Conservation (phyloP, 2,113 vertebrate species). For the Pangasianodon gigas region DNA sequence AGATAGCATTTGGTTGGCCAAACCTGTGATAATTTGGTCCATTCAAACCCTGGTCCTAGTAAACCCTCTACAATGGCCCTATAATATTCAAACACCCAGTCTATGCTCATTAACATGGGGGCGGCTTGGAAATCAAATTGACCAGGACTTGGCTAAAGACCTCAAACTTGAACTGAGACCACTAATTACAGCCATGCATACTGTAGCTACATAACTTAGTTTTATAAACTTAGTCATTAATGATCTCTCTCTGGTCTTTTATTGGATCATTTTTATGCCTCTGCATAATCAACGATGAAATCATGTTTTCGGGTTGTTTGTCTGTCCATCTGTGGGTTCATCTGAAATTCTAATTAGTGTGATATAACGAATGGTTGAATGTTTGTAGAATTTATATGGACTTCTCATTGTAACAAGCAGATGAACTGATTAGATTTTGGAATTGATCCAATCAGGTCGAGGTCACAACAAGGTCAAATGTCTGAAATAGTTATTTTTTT, state of each 20-base stretch:
- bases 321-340: neutral
- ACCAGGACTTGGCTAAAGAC: neutral
- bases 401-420: neutral
- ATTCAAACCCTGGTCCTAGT: neutral
- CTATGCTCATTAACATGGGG: neutral
- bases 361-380: neutral
- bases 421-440: neutral
- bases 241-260: neutral
- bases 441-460: neutral
- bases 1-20: neutral
- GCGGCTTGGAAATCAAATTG: neutral
- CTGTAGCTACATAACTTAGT: neutral
- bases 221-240: neutral
- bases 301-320: neutral
- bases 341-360: neutral
- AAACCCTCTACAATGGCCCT: neutral
- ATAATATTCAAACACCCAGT: neutral
- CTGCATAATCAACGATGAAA: neutral
- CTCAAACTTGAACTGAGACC: neutral
- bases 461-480: neutral
- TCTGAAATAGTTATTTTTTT: neutral
- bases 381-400: neutral
- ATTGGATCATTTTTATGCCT: neutral
- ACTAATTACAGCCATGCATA: neutral
- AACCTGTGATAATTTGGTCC: neutral